A percentile compares a stretch with the other conserved stretches of the same genome.
These are phyloP conservation scores for Campoplex nolae DNA, from an alignment of 2,888 invertebrate genomes.

Conservation along the genomic window DNA sequence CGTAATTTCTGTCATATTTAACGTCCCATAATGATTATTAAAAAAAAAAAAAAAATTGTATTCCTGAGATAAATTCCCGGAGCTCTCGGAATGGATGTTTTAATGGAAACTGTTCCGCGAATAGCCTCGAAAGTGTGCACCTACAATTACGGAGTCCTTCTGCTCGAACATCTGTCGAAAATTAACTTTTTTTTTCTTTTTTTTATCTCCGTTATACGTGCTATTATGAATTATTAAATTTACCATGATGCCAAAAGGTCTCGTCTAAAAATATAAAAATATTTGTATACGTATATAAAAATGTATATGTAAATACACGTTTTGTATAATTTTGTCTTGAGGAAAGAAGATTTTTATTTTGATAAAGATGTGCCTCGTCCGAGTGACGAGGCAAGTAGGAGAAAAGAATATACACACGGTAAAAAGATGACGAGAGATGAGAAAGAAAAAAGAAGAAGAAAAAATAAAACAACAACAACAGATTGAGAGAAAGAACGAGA, in stretches of 20 bases:
- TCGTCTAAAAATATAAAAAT: slow-evolving; percentile 1
- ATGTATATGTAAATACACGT: neutral
- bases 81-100: neutral
- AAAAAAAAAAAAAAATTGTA: neutral
- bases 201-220: neutral
- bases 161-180: neutral
- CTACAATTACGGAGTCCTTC: neutral
- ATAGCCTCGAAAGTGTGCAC: neutral
- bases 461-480: neutral
- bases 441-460: slow-evolving; percentile 24
- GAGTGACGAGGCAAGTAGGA: slow-evolving; percentile 37
- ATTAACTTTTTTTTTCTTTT: neutral
- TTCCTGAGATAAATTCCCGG: neutral
- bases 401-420: neutral
- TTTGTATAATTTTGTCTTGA: neutral
- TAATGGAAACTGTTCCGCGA: neutral
- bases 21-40: neutral
- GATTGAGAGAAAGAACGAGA: slow-evolving; percentile 34
- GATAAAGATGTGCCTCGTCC: slow-evolving; percentile 11
- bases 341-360: slow-evolving; percentile 4
- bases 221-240: neutral
- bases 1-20: neutral
- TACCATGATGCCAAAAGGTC: neutral
- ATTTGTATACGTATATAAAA: neutral
- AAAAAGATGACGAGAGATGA: slow-evolving; percentile 33